A percentile compares a stretch with the other conserved stretches of the same genome.
These are phyloP conservation scores for Aspiorhynchus laticeps DNA, from an alignment of 2,113 vertebrate genomes.

Conservation along the genomic window DNA sequence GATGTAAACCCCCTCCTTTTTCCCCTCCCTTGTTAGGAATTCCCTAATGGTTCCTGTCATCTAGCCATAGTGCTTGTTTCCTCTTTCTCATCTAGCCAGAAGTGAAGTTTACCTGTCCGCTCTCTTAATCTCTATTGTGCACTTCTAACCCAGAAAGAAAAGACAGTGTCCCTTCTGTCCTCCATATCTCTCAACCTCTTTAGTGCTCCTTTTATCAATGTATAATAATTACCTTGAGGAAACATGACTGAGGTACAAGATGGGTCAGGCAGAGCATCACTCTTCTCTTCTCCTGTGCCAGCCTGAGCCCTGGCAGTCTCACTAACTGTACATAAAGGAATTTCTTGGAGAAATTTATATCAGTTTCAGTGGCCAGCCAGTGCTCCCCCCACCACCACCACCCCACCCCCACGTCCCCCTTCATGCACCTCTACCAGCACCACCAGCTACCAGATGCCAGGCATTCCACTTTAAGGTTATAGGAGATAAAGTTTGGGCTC, in stretches of 20 bases:
- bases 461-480: conserved; percentile 77
- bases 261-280: conserved; percentile 55
- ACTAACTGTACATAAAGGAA: conserved; percentile 63
- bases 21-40: conserved; percentile 14
- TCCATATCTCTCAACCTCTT: conserved; percentile 58
- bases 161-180: conserved; percentile 66
- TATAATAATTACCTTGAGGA: conserved; percentile 68
- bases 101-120: conserved; percentile 60
- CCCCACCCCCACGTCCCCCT: not conserved
- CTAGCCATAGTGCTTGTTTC: conserved; percentile 37
- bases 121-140: conserved; percentile 62
- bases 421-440: conserved; percentile 36
- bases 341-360: conserved; percentile 70
- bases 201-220: conserved; percentile 64
- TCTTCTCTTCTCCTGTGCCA: conserved; percentile 42
- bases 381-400: conserved; percentile 38
- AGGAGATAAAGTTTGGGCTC: conserved; percentile 69
- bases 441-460: conserved; percentile 68
- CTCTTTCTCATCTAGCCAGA: conserved; percentile 54
- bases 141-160: conserved; percentile 68
- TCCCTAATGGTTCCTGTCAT: conserved; percentile 41
- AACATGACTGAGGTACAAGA: conserved; percentile 53
- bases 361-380: conserved; percentile 60
- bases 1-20: conserved; percentile 29
- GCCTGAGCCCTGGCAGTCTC: conserved; percentile 53